Conservation (phyloP, 1,140 invertebrate species). For the Papilio xuthus region DNA sequence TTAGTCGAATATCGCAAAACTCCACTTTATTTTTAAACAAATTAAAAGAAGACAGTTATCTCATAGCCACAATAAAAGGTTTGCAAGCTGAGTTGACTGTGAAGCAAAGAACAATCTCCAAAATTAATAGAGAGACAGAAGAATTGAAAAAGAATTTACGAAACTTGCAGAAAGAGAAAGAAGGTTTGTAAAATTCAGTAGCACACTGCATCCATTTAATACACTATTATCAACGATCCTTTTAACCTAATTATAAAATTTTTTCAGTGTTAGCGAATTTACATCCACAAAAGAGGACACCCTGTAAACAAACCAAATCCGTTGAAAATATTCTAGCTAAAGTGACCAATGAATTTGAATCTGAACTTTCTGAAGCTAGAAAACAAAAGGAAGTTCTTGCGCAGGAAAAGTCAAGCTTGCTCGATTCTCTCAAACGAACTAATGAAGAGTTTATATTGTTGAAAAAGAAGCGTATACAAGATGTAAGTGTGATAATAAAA, state of each 20-base stretch:
- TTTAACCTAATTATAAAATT: slow-evolving; percentile 17
- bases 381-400: slow-evolving; percentile 83
- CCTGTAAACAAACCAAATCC: slow-evolving; percentile 71
- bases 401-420: slow-evolving; percentile 84
- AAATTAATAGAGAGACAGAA: slow-evolving; percentile 87
- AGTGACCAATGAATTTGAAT: slow-evolving; percentile 76
- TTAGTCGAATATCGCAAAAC: slow-evolving; percentile 80
- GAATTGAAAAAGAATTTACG: slow-evolving; percentile 88
- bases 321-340: slow-evolving; percentile 78
- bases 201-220: not conserved
- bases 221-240: no score
- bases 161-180: slow-evolving; percentile 88
- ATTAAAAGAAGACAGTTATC: slow-evolving; percentile 87
- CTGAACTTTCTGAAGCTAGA: slow-evolving; percentile 69
- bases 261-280: slow-evolving; percentile 77
- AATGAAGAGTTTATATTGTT: slow-evolving; percentile 87
- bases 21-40: slow-evolving; percentile 81
- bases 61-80: slow-evolving; percentile 89
- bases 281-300: slow-evolving; percentile 77
- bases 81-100: slow-evolving; percentile 87
- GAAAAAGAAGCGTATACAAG: slow-evolving; percentile 88
- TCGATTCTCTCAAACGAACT: slow-evolving; percentile 83
- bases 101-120: slow-evolving; percentile 87
- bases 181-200: slow-evolving; percentile 75
- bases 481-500: no score